Evolutionary conservation across 2,113 vertebrate species (phyloP).

Genomic region (Ammodytes marinus): DNA sequence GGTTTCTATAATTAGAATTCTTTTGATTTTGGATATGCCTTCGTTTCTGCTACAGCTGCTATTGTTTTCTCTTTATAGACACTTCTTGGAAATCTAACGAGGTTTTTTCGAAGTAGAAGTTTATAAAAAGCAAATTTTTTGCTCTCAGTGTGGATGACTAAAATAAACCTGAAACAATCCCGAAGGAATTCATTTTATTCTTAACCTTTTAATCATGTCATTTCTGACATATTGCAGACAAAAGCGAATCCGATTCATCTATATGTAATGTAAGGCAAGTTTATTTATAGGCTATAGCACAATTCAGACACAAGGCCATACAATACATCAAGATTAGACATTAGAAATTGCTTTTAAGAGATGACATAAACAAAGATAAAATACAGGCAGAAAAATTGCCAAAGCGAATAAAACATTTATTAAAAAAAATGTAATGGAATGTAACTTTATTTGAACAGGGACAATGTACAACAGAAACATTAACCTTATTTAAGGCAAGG

Average conservation of each 20-base stretch:
- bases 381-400: no score
- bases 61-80: not conserved
- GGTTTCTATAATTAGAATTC: conserved; percentile 32
- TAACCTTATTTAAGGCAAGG: no score
- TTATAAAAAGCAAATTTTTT: not conserved
- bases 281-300: no score
- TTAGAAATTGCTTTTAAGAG: no score
- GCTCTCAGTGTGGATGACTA: not conserved
- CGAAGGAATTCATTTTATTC: not conserved
- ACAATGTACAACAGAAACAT: no score
- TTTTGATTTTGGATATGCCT: not conserved
- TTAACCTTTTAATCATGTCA: not conserved
- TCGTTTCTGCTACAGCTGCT: conserved; percentile 10
- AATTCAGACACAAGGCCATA: no score
- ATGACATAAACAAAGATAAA: no score
- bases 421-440: no score
- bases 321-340: no score
- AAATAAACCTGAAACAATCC: not conserved
- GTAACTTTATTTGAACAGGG: no score
- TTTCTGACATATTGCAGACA: conserved; percentile 4
- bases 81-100: not conserved
- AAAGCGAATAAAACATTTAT: no score
- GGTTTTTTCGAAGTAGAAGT: not conserved
- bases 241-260: conserved; percentile 35
- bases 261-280: not conserved